Percentiles rank a stretch among this genome's conserved stretches.
Conservation (phyloP, 2,797 vertebrate genomes). For the Halcyon badia region DNA sequence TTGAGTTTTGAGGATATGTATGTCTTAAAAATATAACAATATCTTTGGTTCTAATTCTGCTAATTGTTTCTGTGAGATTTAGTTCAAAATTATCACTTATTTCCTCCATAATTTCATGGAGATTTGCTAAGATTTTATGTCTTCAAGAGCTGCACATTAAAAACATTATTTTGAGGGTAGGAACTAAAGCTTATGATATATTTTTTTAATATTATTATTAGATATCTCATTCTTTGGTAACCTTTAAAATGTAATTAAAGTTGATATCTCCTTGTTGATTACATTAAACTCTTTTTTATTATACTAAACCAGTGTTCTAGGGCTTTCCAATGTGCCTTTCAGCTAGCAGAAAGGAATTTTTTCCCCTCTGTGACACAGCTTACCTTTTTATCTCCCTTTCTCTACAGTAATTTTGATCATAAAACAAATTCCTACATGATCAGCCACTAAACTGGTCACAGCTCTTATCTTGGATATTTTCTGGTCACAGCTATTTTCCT, state of each 20-base stretch:
- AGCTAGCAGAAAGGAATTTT: background rate
- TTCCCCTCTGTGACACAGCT: fast-evolving
- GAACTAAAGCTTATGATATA: background rate
- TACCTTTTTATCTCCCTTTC: background rate
- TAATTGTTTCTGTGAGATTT: background rate
- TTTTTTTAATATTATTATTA: background rate
- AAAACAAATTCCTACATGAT: background rate
- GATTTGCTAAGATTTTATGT: background rate
- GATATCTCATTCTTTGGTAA: background rate
- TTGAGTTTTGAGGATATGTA: background rate
- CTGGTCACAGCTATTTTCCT: background rate
- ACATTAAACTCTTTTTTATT: too few species aligned
- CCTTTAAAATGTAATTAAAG: background rate
- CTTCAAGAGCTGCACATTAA: background rate
- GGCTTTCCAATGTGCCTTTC: background rate
- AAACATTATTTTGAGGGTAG: background rate
- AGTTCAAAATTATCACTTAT: background rate
- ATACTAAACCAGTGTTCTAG: background rate
- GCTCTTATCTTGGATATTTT: background rate
- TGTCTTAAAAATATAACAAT: background rate
- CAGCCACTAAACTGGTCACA: background rate
- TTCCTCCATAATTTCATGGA: background rate
- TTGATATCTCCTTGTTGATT: background rate
- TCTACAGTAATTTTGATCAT: background rate
- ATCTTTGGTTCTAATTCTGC: background rate